Base-by-base conservation (phyloP, 2,113 vertebrate genomes). In the Sclerurus mexicanus region DNA sequence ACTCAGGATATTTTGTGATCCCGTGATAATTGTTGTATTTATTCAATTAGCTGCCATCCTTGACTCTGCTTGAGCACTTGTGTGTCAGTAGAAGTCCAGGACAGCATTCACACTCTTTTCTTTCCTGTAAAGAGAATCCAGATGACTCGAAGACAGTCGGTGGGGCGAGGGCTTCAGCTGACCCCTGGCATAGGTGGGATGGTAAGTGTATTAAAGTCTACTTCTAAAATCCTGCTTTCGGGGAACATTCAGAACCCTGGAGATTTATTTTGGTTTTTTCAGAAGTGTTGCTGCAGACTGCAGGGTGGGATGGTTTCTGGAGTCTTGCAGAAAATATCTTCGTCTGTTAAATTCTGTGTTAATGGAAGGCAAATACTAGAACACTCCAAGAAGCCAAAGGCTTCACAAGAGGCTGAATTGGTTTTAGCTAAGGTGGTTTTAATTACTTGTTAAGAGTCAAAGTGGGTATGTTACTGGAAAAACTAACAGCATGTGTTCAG, bases 101-200 rank as follows among this genome's bases (percentile, higher is more conserved):
- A 66, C 83, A 42, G 52, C 47, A 23, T 52, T 87, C 17, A 93
- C 72, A 73, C 12, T 24, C n/a, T 53, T 81, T 92, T 81, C 64
- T 87, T 90, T 85, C 25, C 66, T 63, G 2, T 91, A 50, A 66
- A 98, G 98, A 97, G 98, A 86, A 98, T 98, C 90, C 98, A 98
- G 89, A 98, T 98, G 98, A 96, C 97, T 31, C 98, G 99, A 31
- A 98, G 99, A 22, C 99, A 99, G 88, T 99, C 98, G 0, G 98
- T 98, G 47, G 98, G 98, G 11, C 98, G 99, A 89, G 98, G 99
- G 31, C 98, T 99, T 90, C 99, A 99, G 94, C 94, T 99, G 44
- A 98, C 98, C 47, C 97, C 99, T 35, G 98, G 99, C 30, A 97
- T 98, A 83, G 98, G 98, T 21, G 98, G 98, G 47, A 97, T 98